Evolutionary conservation across 2,113 vertebrate genomes (phyloP).

Genomic region (Tachuris rubrigastra): DNA sequence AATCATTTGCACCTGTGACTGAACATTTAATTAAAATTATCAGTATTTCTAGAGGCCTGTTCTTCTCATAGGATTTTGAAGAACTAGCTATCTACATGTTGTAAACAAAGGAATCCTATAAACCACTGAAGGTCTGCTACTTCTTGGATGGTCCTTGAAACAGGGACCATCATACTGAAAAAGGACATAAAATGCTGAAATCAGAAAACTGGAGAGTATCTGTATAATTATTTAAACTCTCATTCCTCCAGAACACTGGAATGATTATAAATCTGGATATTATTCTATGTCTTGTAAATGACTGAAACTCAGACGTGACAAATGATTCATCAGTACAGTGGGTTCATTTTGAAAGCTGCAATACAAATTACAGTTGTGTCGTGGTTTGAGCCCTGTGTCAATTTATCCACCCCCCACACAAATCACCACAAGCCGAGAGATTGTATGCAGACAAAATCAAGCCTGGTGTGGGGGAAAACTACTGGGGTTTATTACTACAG

Average conservation of each 20-base stretch:
- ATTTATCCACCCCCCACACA: too few species aligned
- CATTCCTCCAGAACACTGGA: neutral
- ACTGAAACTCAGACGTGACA: constrained; percentile 2
- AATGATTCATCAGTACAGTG: neutral
- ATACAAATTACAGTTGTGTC: neutral
- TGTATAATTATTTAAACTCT: neutral
- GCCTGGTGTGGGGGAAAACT: too few species aligned
- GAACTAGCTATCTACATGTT: neutral
- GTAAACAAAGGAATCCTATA: neutral
- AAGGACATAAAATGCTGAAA: constrained; percentile 3
- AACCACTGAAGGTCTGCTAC: neutral
- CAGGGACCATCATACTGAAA: neutral
- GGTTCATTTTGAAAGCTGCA: neutral
- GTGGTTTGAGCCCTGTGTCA: too few species aligned
- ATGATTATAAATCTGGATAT: constrained; percentile 3
- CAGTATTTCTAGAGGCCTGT: neutral
- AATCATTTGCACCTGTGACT: neutral
- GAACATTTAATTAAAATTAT: neutral
- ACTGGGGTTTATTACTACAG: too few species aligned
- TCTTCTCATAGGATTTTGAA: neutral
- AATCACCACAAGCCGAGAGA: too few species aligned
- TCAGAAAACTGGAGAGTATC: neutral
- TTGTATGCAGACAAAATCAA: too few species aligned
- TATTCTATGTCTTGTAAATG: neutral
- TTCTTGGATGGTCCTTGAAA: neutral